These are phyloP conservation scores for Mastomys natalensis DNA, from an alignment of 2,113 vertebrate genomes.

Conservation along the genomic window DNA sequence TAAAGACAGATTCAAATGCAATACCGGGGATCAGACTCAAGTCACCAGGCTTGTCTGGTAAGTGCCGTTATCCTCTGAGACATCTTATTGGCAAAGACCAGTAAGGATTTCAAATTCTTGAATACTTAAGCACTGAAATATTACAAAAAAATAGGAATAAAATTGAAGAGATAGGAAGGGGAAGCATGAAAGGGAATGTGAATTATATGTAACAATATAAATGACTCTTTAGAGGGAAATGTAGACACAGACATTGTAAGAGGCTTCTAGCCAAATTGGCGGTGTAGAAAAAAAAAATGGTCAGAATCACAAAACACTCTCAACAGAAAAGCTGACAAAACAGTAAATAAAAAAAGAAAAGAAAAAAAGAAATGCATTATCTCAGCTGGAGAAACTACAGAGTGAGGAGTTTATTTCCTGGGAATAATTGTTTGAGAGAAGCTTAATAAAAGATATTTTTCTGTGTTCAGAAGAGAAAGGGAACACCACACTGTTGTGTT, in stretches of 20 bases:
- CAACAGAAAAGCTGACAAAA: constrained; percentile 43
- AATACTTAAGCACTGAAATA: constrained; percentile 10
- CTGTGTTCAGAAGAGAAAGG: constrained; percentile 13
- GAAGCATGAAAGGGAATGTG: background rate
- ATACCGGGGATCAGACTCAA: background rate
- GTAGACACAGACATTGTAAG: background rate
- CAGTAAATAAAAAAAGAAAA: background rate
- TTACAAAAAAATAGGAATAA: background rate
- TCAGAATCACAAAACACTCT: background rate
- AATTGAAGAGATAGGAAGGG: background rate
- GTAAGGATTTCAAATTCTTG: background rate
- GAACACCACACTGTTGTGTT: background rate
- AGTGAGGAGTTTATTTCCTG: background rate
- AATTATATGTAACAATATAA: constrained; percentile 23
- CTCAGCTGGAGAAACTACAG: constrained; percentile 8
- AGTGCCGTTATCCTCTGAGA: background rate
- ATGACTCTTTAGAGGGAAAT: constrained; percentile 3
- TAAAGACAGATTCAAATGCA: constrained; percentile 14
- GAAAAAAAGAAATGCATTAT: background rate
- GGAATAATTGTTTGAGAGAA: constrained; percentile 58
- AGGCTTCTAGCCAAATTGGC: background rate
- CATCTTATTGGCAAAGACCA: background rate
- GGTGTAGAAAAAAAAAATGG: constrained; percentile 15
- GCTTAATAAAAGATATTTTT: constrained; percentile 34
- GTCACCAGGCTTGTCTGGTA: background rate